Evolutionary conservation across 2,888 invertebrate genomes (phyloP), one percentile per base, ranked within the genome.

Genomic region (Griposia aprilina): DNA sequence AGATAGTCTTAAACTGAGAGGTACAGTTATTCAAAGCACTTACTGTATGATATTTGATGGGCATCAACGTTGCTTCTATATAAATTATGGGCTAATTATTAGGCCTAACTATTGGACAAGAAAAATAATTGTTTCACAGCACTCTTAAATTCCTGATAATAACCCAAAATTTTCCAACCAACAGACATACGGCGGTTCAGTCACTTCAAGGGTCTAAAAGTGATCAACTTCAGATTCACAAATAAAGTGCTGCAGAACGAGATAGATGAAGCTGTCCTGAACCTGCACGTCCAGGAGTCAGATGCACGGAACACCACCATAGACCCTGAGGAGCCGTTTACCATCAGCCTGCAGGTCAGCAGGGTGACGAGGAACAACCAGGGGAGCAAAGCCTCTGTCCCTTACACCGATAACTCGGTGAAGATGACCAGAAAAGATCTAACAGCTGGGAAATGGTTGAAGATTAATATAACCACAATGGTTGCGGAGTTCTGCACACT

Each of bases 401-500:
- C 93, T 0, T 96, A 94, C 81, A 92, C 94, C 36, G 93, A 95
- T 81, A 94, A 95, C 82, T 93, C 95, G 2, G 92, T 96, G 45
- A 96, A 96, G 89, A 88, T 97, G 91, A 95, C 97, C 13, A 96
- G 97, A 23, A 97, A 95, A 7, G 97, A 97, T 55, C 91, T 97
- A 73, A 96, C 95, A 76, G 90, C 94, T 3, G 98, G 98, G 8
- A 97, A 97, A 70, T 98, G 98, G 98, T 95, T 98, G 84, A 97
- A 97, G 88, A 95, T 98, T 71, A 98, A 98, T 90, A 97, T 98
- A 13, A 98, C 98, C 66, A 97, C 97, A 67, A 97, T 98, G 95
- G 98, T 98, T 57, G 97, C 97, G 69, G 98, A 98, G 88, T 98
- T 98, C 98, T 98, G 98, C 93, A 97, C 97, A 86, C 97, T 98